Percentiles rank a stretch among this genome's conserved stretches.
Conservation (phyloP, 2,888 invertebrate genomes). For the Agrotis clavis region DNA sequence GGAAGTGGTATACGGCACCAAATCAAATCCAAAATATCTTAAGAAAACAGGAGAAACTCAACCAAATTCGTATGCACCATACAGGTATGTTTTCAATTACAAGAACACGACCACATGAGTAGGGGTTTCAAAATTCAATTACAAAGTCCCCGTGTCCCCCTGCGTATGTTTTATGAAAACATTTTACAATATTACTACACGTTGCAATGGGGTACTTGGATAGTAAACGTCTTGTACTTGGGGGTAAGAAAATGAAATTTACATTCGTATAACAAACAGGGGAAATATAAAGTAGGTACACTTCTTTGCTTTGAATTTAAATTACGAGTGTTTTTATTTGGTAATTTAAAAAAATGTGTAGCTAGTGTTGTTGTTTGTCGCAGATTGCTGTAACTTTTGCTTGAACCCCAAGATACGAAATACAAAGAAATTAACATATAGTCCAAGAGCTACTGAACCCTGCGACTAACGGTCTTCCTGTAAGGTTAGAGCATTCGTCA, state of each 20-base stretch:
- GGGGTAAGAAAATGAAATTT: slow-evolving; percentile 74
- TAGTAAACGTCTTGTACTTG: slow-evolving; percentile 75
- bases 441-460: no score
- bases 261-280: slow-evolving; percentile 73
- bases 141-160: slow-evolving; percentile 76
- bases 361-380: slow-evolving; percentile 23
- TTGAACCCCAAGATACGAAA: background rate
- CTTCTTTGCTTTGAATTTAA: slow-evolving; percentile 66
- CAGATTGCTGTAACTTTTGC: slow-evolving; percentile 23
- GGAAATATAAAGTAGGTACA: slow-evolving; percentile 67
- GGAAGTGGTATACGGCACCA: no score
- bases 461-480: no score
- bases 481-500: no score
- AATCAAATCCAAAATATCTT: background rate
- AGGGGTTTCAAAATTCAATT: slow-evolving; percentile 85
- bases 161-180: slow-evolving; percentile 82
- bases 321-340: slow-evolving; percentile 55
- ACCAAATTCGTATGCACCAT: slow-evolving; percentile 40
- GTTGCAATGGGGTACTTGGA: slow-evolving; percentile 70
- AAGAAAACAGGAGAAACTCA: background rate
- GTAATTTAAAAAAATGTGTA: slow-evolving; percentile 47
- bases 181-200: slow-evolving; percentile 80
- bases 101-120: slow-evolving; percentile 63
- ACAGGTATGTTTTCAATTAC: slow-evolving; percentile 67
- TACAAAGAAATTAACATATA: background rate